Evolutionary conservation across 2,888 invertebrate species (phyloP), one percentile per base, ranked within the genome.

Genomic region (Drosophila paramelanica): DNA sequence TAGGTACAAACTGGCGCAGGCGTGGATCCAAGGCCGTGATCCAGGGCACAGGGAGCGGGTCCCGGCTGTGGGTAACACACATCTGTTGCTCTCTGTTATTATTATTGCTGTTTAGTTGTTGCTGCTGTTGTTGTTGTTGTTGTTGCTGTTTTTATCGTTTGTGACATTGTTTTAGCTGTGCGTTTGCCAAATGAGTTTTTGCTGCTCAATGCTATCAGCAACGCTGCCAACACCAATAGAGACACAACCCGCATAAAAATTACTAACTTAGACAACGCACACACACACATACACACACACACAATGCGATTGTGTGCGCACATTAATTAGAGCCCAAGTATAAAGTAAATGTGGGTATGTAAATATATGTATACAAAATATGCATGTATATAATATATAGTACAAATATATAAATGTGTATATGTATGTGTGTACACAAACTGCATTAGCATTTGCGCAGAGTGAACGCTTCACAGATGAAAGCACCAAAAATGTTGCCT

Each of bases 241-340:
- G 20, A 52, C 36, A 49, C n/a, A 56, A n/a, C 75, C 75, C 60
- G 75, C 75, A 76, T 79, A 51, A 20, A 57, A 74, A 64, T 57
- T 43, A 36, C 59, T 52, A 50, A 42, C 72, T 45, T 39, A 39
- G 51, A 6, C 27, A 45, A 38, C 41, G 42, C 49, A 41, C 47
- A 46, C 43, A 47, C 14, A 46, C 11, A 20, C 8, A 20, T 6
- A 7, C 41, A 41, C 6, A 7, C 41, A 41, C 8, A 7, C 8
- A 7, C 41, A 41, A 25, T 39, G 39, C 8, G 47, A 4, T 11
- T 73, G 53, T 77, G 62, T 39, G 47, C 43, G 73, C 50, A 70
- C 89, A 83, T 89, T 89, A 83, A 89, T 83, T 81, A 87, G 66
- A 78, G 58, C 31, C 64, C 73, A 74, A 73, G 77, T 83, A 50